Base-by-base conservation (phyloP, 2,113 vertebrate species). In the Ancistrus triradiatus region DNA sequence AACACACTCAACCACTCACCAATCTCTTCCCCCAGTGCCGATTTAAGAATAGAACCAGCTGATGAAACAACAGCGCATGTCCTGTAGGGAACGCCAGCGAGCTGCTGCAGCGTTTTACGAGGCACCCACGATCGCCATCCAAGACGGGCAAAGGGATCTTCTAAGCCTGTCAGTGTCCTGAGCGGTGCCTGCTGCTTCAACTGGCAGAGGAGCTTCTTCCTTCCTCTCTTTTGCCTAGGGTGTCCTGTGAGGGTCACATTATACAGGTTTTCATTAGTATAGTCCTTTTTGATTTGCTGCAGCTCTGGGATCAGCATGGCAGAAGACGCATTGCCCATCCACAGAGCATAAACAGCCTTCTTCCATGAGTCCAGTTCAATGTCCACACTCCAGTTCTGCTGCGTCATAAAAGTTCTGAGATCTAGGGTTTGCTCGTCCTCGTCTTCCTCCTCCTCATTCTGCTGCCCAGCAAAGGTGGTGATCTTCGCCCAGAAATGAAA, bases 21-120 rank as follows among this genome's bases (percentile, higher is more conserved):
- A 77, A 94, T 94, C 78, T 94, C 92, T 1, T 77, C 67, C 1
- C 92, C 92, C 43, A 94, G 71, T 8, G 86, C 90, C 33, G 92
- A 94, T 69, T 91, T 89, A 55, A 94, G 78, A 78, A 94, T 92
- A 60, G 92, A 84, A 27, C 91, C 92, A 1, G 92, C 90, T 15
- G 92, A 94, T 73, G 89, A 87, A 71, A 94, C 92, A 1, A 93
- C 92, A 0, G 92, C 92, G 77, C 92, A 94, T 58, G 80, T 89
- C 51, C 73, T 84, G 66, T 89, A 87, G 7, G 27, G n/a, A n/a
- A 46, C 78, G 4, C 82, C 73, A 68, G 84, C 76, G 17, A 90
- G 82, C 79, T 83, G 84, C 66, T 76, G 73, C 47, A 92, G 76
- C 1, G 90, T 81, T 64, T 81, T 81, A 0, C 71, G 56, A 2